phyloP scores from a whole-genome alignment of 2,113 vertebrate genomes.

The Aldabrachelys gigantea region DNA sequence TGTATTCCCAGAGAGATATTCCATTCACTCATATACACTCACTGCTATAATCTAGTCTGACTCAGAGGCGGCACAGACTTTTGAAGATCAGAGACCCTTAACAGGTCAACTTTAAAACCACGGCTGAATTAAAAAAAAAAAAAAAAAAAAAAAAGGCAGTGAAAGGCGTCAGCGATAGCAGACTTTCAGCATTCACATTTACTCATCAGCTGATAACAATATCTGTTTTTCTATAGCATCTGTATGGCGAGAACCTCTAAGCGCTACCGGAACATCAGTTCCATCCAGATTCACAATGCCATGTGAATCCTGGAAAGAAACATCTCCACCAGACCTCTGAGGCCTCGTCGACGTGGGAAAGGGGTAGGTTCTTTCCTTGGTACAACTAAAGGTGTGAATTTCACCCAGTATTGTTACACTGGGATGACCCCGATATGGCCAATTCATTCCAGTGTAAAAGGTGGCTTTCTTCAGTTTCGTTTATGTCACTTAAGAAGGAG shows the following conservation, averaged over 20 bases:
- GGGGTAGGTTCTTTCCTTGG: background rate
- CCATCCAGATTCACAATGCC: background rate
- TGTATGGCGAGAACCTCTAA: background rate
- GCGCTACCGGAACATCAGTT: background rate
- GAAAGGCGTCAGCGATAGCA: background rate
- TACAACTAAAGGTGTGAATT: background rate
- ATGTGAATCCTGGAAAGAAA: background rate
- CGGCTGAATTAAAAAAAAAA: background rate
- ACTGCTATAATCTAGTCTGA: conserved; percentile 35
- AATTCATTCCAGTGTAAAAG: background rate
- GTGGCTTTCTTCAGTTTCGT: background rate
- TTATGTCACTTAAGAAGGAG: background rate
- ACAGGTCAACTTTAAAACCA: background rate
- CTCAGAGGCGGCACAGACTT: conserved; percentile 5
- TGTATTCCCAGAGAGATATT: conserved; percentile 24
- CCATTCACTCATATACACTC: background rate
- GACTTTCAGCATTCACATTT: background rate
- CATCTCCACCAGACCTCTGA: background rate
- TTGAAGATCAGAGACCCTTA: background rate
- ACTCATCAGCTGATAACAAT: background rate
- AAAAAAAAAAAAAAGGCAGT: background rate
- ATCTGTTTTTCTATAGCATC: fast-evolving
- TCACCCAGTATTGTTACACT: background rate
- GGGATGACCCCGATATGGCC: background rate
- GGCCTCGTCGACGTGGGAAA: background rate